phyloP scores from a whole-genome alignment of 2,888 invertebrate genomes.

The Sycophila texana region DNA sequence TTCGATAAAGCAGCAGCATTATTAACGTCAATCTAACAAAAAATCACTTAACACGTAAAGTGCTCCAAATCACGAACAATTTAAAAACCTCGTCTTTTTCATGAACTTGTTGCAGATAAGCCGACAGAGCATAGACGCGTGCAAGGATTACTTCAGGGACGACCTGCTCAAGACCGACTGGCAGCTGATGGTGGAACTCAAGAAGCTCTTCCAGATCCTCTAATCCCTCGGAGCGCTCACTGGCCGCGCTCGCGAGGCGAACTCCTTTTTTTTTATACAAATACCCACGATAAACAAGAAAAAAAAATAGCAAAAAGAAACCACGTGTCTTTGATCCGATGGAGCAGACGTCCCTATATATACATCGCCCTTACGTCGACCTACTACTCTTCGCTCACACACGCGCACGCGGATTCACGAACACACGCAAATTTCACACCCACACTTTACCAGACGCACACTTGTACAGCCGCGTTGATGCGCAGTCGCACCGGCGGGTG shows the following conservation, averaged over 20 bases:
- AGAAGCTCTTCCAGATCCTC: constrained; percentile 96
- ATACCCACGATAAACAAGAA: background rate
- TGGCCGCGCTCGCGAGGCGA: constrained; percentile 19
- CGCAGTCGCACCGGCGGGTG: too few species aligned
- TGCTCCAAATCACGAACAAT: too few species aligned
- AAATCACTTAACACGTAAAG: too few species aligned
- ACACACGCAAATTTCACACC: background rate
- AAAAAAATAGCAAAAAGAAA: background rate
- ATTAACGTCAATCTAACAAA: too few species aligned
- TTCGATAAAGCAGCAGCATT: too few species aligned
- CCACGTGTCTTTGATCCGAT: background rate
- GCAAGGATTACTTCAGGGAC: constrained; percentile 99
- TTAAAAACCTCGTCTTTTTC: background rate
- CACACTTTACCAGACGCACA: background rate
- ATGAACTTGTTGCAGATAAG: constrained; percentile 86
- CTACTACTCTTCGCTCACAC: background rate
- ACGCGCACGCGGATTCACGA: background rate
- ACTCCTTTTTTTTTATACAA: background rate
- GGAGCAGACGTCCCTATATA: too few species aligned
- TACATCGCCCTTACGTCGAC: too few species aligned
- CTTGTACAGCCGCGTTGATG: background rate
- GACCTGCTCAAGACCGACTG: constrained; percentile 98
- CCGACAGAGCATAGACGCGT: constrained; percentile 98
- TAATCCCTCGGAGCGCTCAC: constrained; percentile 75
- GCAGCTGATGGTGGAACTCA: constrained; percentile 98